phyloP scores from a whole-genome alignment of 2,888 invertebrate species.

The Phrixothrix hirtus region DNA sequence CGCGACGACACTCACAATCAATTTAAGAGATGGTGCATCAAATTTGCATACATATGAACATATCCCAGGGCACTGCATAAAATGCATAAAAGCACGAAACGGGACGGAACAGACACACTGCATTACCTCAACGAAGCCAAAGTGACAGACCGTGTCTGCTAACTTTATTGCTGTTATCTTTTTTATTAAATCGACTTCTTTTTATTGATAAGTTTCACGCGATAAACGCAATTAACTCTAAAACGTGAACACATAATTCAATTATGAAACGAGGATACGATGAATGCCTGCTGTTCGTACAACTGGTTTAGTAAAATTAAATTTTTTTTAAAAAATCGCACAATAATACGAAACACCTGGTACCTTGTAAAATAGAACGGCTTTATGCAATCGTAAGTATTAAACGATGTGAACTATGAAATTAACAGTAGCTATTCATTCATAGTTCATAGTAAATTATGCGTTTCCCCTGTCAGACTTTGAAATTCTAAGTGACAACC shows the following conservation, averaged over 20 bases:
- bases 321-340: slow-evolving; percentile 11
- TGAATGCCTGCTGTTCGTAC: background rate
- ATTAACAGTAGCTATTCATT: slow-evolving; percentile 23
- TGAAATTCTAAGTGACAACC: slow-evolving; percentile 19
- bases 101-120: slow-evolving; percentile 39
- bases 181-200: too few relatives aligned
- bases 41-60: slow-evolving; percentile 47
- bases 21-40: slow-evolving; percentile 44
- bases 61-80: slow-evolving; percentile 38
- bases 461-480: slow-evolving; percentile 14
- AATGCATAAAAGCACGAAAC: slow-evolving; percentile 38
- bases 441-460: slow-evolving; percentile 18
- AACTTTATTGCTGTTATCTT: too few relatives aligned
- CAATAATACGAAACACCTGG: slow-evolving; percentile 21
- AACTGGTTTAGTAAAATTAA: background rate
- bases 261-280: slow-evolving; percentile 4
- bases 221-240: slow-evolving; percentile 6
- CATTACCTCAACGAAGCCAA: slow-evolving; percentile 37
- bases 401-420: slow-evolving; percentile 19
- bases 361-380: slow-evolving; percentile 8
- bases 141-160: slow-evolving; percentile 31
- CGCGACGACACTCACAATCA: slow-evolving; percentile 46
- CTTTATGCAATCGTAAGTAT: slow-evolving; percentile 4
- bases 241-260: background rate
- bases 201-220: slow-evolving; percentile 11